Base-by-base conservation (phyloP, 1,140 invertebrate species). In the Drosophila triauraria region DNA sequence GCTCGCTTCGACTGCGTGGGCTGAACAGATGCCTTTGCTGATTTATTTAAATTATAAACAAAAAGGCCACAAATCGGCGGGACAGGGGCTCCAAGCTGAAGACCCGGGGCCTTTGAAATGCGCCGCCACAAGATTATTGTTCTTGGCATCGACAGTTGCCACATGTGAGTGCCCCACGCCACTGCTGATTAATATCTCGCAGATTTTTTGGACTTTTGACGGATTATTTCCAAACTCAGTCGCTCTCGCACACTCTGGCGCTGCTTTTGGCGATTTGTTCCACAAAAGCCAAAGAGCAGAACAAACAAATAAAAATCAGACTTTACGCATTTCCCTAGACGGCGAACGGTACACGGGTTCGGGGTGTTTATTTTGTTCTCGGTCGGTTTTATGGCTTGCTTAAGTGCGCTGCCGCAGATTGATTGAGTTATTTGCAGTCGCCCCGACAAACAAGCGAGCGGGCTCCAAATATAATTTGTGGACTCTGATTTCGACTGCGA, bases 181-280 rank as follows among this genome's bases (percentile, higher is more conserved):
- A 38, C 13, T 30, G 56, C 79, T 85, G 83, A 87, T 87, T 87
- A 87, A 87, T 87, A 88, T 88, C 83, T 88, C 80, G 82, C 63
- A 88, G 65, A 82, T 77, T 70, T 80, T 53, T 82, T 80, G 60
- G 80, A 68, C 76, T 81, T 88, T 77, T 87, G 83, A 87, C 87
- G 83, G 76, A 87, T 87, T 87, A 88, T 83, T 88, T 76, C 63
- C 68, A 61, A 70, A 58, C 78, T 86, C 78, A 43, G 10, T 42
- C 54, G 61, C 54, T 60, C 54, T 27, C 61, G 54, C 54, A 23
- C n/a, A 60, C 25, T 42, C 15, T 60, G 68, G 64, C 65, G 62
- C 74, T n/a, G 60, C 27, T 30, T 6, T 30, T 30, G 27, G 27
- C 62, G 81, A 76, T 83, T 76, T 72, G 76, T 83, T 83, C 60